Base-by-base conservation (phyloP, 2,113 vertebrate species). In the Ageneiosus marmoratus region DNA sequence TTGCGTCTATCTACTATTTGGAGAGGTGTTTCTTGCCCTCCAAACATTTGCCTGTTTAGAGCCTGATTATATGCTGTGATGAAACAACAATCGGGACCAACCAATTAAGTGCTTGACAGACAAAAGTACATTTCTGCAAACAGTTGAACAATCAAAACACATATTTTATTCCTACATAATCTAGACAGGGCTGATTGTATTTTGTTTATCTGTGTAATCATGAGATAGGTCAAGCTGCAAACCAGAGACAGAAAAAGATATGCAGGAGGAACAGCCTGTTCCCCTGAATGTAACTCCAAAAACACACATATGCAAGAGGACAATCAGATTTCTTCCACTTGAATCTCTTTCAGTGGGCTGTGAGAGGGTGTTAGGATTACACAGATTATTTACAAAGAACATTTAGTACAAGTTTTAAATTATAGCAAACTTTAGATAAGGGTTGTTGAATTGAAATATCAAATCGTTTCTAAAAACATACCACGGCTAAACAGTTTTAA, bases 1-100 rank as follows among this genome's bases (percentile, higher is more conserved):
- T 81, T 44, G 41, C 58, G 29, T 44, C 53, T 24, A 70, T 65
- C 46, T 60, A 24, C 50, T 65, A 67, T 75, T 60, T 83, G 60
- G n/a, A 82, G 77, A 83, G 86, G 77, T 77, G 78, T 67, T 87
- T 73, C 74, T 80, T 83, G 81, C 53, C 44, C 77, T 86, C 44
- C 69, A 80, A 78, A 32, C 67, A 63, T 62, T 83, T 72, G 12
- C 41, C 62, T 29, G 32, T 75, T 87, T 58, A 37, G 58, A 82
- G 67, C 27, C 63, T 62, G 80, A 85, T 79, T 82, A 70, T 73
- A 82, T 1, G 1, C 51, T 16, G 44, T 53, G 50, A 76, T 74
- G 58, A 79, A 85, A 76, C 86, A 83, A 53, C 63, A 72, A 80
- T 82, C 62, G 62, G 69, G 46, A 53, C 67, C 41, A 44, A 34